These are phyloP conservation scores for Polydrusus pterygomalis DNA, from an alignment of 2,888 invertebrate species.

Conservation along the genomic window DNA sequence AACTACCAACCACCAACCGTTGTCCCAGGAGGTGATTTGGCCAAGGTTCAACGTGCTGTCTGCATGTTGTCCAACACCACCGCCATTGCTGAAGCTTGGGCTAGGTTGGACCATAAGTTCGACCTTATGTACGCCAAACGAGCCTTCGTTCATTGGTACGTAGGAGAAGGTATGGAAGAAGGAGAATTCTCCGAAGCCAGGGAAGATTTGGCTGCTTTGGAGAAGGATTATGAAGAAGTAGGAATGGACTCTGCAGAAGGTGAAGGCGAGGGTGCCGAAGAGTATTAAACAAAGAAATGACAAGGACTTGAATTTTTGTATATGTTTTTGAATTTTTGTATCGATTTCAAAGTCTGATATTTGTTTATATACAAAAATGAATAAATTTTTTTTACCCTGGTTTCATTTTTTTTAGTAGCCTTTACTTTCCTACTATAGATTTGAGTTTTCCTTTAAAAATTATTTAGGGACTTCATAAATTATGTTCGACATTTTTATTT, in stretches of 20 bases:
- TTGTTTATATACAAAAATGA: conserved; percentile 2
- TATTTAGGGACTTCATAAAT: no score
- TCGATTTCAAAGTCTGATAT: conserved; percentile 11
- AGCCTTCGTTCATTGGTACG: conserved; percentile 97
- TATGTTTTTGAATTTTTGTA: not conserved
- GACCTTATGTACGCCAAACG: conserved; percentile 98
- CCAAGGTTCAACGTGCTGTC: conserved; percentile 96
- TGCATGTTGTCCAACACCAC: conserved; percentile 99
- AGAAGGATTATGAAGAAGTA: conserved; percentile 92
- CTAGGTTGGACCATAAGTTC: conserved; percentile 95
- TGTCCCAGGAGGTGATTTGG: conserved; percentile 95
- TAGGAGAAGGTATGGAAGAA: conserved; percentile 91
- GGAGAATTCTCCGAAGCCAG: conserved; percentile 91
- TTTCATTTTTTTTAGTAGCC: no score
- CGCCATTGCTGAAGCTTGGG: conserved; percentile 97
- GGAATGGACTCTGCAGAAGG: conserved; percentile 90
- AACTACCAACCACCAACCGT: conserved; percentile 97
- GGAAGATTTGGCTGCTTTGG: conserved; percentile 87
- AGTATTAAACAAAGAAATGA: conserved; percentile 76
- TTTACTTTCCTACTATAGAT: no score
- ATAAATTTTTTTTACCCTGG: not conserved
- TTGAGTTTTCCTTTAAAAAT: no score
- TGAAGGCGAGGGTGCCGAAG: conserved; percentile 87
- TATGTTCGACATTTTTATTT: no score
- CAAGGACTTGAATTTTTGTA: not conserved